Percentiles rank a stretch among this genome's conserved stretches.
These are phyloP conservation scores for Psettodes erumei DNA, from an alignment of 2,113 vertebrate genomes.

Conservation along the genomic window DNA sequence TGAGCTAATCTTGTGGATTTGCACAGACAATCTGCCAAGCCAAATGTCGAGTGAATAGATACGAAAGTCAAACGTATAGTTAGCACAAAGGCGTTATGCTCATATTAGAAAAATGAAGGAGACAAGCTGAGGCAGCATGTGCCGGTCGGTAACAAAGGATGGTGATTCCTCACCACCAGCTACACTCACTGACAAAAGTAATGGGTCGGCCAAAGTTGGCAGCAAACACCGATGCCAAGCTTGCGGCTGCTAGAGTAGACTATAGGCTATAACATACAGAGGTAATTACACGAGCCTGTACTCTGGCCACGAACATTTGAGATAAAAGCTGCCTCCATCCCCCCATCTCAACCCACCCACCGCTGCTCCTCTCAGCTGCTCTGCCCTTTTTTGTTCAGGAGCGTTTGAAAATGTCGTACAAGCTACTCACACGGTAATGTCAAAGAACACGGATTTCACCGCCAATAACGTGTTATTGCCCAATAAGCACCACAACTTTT, in stretches of 20 bases:
- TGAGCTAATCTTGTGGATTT: neutral
- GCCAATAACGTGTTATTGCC: neutral
- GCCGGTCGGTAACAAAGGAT: conserved; percentile 71
- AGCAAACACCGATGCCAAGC: neutral
- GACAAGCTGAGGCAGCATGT: conserved; percentile 48
- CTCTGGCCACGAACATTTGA: conserved; percentile 25
- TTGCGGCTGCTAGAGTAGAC: neutral
- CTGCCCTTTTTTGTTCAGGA: conserved; percentile 66
- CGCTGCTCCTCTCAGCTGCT: conserved; percentile 63
- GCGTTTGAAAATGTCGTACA: conserved; percentile 40
- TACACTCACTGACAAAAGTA: conserved; percentile 21
- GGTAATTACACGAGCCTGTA: conserved; percentile 24
- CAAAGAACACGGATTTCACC: neutral
- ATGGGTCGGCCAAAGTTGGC: neutral
- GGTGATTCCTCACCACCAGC: conserved; percentile 22
- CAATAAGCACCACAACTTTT: conserved; percentile 18
- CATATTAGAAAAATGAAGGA: conserved; percentile 6
- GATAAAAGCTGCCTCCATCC: conserved; percentile 66
- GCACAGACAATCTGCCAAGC: neutral
- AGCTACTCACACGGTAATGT: neutral
- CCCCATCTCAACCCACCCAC: conserved; percentile 29
- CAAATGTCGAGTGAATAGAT: neutral
- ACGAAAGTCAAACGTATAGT: neutral
- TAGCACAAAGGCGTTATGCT: neutral
- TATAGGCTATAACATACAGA: neutral